These are phyloP conservation scores for Cheumatopsyche charites DNA, from an alignment of 1,140 invertebrate genomes.

Conservation along the genomic window DNA sequence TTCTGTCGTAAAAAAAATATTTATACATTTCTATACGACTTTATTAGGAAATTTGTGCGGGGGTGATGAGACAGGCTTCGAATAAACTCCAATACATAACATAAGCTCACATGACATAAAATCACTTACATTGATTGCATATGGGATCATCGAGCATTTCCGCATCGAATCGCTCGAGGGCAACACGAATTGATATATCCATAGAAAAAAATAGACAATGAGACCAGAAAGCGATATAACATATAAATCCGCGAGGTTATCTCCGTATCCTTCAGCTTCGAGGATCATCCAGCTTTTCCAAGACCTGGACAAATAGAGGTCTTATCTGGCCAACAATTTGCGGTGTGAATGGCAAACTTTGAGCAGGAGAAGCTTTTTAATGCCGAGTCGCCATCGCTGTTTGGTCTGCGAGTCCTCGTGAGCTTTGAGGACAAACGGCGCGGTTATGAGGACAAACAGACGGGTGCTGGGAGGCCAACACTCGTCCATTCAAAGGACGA, in stretches of 20 bases:
- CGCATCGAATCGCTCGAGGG: slow-evolving; percentile 5
- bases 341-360: slow-evolving; percentile 5
- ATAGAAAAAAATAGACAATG: neutral
- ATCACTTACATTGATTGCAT: slow-evolving; percentile 40
- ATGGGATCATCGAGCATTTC: slow-evolving; percentile 2
- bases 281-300: too few species aligned
- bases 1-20: neutral
- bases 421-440: too few species aligned
- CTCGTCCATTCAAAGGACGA: slow-evolving; percentile 37
- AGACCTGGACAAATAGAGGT: neutral
- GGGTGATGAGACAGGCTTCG: neutral
- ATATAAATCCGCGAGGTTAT: too few species aligned
- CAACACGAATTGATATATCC: neutral
- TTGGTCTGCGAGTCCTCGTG: too few species aligned
- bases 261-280: too few species aligned
- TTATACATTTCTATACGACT: too few species aligned
- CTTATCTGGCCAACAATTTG: slow-evolving; percentile 15
- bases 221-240: too few species aligned
- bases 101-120: neutral
- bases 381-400: too few species aligned
- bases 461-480: slow-evolving; percentile 22
- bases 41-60: slow-evolving; percentile 6
- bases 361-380: neutral
- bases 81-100: neutral
- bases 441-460: slow-evolving; percentile 26